Percentiles rank a stretch among this genome's conserved stretches.
Evolutionary conservation across 2,888 invertebrate genomes (phyloP).

Genomic region (Eueremaeus valkanovi): DNA sequence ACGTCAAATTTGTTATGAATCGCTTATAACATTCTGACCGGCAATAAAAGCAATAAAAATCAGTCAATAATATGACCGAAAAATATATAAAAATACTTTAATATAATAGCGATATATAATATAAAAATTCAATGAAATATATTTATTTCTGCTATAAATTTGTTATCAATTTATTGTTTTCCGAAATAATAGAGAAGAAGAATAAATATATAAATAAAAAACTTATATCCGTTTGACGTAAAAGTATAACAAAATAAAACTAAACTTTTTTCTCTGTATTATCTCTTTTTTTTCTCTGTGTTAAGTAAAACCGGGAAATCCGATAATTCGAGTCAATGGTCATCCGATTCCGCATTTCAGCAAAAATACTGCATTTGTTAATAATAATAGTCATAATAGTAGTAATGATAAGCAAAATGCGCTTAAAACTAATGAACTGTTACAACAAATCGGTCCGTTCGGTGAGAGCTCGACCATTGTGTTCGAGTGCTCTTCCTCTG

Average conservation of each 20-base stretch:
- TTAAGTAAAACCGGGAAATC: constrained; percentile 43
- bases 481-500: constrained; percentile 68
- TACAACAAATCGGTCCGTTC: constrained; percentile 61
- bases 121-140: background rate
- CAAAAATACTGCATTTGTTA: background rate
- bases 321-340: constrained; percentile 42
- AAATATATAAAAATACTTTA: background rate
- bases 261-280: constrained; percentile 5
- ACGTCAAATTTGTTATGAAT: constrained; percentile 2
- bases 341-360: constrained; percentile 44
- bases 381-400: background rate
- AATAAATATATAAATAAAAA: no score
- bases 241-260: background rate
- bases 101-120: background rate
- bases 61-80: background rate
- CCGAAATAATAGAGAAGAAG: no score
- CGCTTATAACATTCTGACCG: background rate
- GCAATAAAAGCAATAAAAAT: constrained; percentile 30
- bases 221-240: no score
- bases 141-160: background rate
- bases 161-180: constrained; percentile 22
- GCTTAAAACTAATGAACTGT: constrained; percentile 18
- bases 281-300: background rate
- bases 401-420: background rate
- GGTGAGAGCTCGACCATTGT: constrained; percentile 66